phyloP scores from a whole-genome alignment of 1,140 invertebrate genomes.

The Achroia grisella region DNA sequence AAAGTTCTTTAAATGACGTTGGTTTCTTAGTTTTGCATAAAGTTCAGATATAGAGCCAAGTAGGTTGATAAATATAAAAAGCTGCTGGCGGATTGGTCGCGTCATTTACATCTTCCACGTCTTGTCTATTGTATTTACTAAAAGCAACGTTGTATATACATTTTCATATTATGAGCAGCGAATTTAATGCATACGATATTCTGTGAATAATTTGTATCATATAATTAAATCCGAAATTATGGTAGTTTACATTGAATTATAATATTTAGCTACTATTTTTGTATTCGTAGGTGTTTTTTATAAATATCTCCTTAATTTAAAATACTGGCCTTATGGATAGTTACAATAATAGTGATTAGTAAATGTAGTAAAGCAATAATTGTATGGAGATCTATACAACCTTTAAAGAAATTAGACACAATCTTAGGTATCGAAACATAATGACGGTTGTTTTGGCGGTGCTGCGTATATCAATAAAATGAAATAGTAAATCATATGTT shows the following conservation, averaged over 20 bases:
- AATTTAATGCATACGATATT: conserved; percentile 4
- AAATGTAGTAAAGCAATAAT: no score
- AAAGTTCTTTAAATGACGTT: conserved; percentile 13
- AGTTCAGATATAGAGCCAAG: conserved; percentile 39
- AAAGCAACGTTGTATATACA: conserved; percentile 3
- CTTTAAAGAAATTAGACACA: no score
- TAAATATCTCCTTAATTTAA: no score
- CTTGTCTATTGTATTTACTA: conserved; percentile 23
- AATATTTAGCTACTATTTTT: no score
- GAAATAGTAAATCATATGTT: no score
- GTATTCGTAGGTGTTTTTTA: no score
- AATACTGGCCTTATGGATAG: no score
- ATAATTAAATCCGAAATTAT: conserved; percentile 1
- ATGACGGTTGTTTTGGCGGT: no score
- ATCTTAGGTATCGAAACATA: no score
- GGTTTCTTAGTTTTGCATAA: conserved; percentile 37
- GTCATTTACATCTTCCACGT: conserved; percentile 36
- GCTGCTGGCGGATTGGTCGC: conserved; percentile 18
- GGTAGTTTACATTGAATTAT: background rate
- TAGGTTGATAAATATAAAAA: conserved; percentile 43
- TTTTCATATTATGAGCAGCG: background rate
- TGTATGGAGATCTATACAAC: no score
- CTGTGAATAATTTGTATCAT: conserved; percentile 6
- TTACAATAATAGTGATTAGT: no score
- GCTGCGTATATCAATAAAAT: no score